Evolutionary conservation across 2,113 vertebrate genomes (phyloP), one percentile per base, ranked within the genome.

Genomic region (Microtus oregoni): DNA sequence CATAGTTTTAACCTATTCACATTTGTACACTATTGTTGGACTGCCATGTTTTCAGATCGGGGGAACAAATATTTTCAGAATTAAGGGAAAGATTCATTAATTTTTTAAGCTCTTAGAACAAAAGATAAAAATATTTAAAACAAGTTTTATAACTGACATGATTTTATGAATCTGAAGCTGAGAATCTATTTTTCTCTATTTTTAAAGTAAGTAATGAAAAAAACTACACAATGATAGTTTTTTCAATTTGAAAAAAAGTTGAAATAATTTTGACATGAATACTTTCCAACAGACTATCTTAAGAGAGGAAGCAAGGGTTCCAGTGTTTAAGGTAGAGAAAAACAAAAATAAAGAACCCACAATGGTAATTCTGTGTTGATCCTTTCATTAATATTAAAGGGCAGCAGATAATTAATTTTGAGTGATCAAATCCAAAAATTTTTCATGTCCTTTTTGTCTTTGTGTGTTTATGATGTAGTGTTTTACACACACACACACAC

Each of bases 101-200:
- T 83, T 75, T 95, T 41, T 93, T 35, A 91, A 19, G 52, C 38
- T 1, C 19, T 61, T 38, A 91, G 86, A 52, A 77, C 35, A 82
- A 79, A 89, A 61, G 5, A 41, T 44, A 14, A 76, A 67, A 30
- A 44, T 82, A 7, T 50, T 92, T 35, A 67, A 78, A 41, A 10
- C 1, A 35, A 55, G 3, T 26, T 83, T 26, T 89, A 41, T 24
- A 50, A 47, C 28, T 44, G 13, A 67, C 6, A 19, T 95, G 5
- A 6, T 61, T 95, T 97, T 73, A 75, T n/a, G 35, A 92, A 73
- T 78, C 58, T 61, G 85, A 92, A 89, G 11, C 32, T 83, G 4
- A 55, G 61, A 55, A 95, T 19, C 30, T 17, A 78, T 38, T 90
- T 19, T 91, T 2, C 5, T 26, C 35, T 94, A 3, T 41, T 94